phyloP scores from a whole-genome alignment of 2,888 invertebrate species.

The Trachelus iudaicus region DNA sequence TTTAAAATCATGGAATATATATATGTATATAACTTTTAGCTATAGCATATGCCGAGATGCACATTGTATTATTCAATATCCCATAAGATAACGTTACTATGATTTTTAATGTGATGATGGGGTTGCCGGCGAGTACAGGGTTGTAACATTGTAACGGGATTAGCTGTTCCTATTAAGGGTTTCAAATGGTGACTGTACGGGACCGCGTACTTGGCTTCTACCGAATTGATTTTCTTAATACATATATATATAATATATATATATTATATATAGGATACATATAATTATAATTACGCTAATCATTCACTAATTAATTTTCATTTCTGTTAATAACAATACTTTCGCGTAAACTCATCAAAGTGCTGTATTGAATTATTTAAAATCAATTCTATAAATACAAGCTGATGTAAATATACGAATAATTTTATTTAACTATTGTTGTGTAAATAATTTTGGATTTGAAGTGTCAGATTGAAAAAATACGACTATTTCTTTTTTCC shows the following conservation, averaged over 20 bases:
- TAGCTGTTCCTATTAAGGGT: conserved; percentile 47
- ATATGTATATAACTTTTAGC: background rate
- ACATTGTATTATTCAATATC: conserved; percentile 52
- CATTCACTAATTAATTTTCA: background rate
- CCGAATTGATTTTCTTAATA: background rate
- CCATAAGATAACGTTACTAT: conserved; percentile 56
- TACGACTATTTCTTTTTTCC: too few relatives aligned
- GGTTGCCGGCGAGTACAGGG: conserved; percentile 27
- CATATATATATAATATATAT: background rate
- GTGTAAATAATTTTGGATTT: background rate
- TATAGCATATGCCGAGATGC: conserved; percentile 31
- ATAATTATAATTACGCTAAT: background rate
- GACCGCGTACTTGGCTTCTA: background rate
- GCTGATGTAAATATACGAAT: background rate
- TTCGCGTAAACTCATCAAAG: background rate
- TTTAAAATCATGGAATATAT: background rate
- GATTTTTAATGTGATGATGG: conserved; percentile 53
- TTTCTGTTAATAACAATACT: background rate
- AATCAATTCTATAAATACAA: background rate
- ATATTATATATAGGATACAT: too few relatives aligned
- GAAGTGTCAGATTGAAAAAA: too few relatives aligned
- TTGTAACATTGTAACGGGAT: conserved; percentile 50
- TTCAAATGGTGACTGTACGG: background rate
- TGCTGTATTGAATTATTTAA: background rate
- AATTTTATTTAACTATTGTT: background rate